Conservation (phyloP, 2,113 vertebrate genomes). For the Vulpes vulpes region DNA sequence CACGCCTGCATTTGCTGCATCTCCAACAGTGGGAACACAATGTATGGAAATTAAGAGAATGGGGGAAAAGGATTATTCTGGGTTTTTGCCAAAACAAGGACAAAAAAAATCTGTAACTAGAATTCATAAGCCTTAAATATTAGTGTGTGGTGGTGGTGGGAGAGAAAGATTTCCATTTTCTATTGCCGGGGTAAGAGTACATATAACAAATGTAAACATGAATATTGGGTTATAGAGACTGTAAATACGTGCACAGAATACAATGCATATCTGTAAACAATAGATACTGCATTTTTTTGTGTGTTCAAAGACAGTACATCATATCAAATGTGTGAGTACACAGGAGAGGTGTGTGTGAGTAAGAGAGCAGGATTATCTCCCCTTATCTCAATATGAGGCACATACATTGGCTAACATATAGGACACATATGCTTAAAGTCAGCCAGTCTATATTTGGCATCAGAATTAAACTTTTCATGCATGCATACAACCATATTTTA, state of each 20-base stretch:
- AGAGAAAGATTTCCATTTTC: background rate
- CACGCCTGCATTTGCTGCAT: background rate
- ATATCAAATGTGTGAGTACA: background rate
- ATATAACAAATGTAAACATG: background rate
- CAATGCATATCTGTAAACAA: background rate
- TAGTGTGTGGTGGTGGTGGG: background rate
- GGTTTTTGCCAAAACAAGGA: background rate
- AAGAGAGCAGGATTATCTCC: background rate
- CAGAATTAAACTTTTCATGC: constrained; percentile 29
- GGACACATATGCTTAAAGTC: background rate
- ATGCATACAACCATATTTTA: background rate
- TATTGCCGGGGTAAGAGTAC: no score
- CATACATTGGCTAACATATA: background rate
- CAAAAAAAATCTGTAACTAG: background rate
- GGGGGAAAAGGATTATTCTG: background rate
- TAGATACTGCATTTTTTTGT: background rate
- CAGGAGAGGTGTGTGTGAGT: background rate
- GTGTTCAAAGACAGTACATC: background rate
- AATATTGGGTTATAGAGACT: background rate
- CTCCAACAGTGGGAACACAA: background rate
- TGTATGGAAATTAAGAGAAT: background rate
- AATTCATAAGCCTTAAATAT: background rate
- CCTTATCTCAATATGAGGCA: constrained; percentile 38
- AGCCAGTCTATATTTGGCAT: constrained; percentile 56
- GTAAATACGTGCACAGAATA: background rate